Evolutionary conservation across 1,140 invertebrate species (phyloP), one percentile per base, ranked within the genome.

Genomic region (Dreissena polymorpha): DNA sequence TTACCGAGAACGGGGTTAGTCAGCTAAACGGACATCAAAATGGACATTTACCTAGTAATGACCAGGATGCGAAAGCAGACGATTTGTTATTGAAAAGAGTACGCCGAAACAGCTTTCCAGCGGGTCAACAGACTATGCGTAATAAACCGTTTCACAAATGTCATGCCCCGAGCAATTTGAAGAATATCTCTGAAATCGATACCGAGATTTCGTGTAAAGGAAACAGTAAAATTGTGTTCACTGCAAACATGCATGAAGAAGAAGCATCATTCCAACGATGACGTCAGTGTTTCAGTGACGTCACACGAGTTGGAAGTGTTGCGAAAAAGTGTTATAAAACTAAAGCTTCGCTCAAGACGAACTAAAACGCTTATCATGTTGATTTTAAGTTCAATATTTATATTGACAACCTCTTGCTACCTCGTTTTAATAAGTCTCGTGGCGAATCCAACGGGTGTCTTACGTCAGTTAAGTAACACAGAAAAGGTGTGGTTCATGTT

Each of bases 401-500:
- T 73, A 18, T 21, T 73, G 49, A 73, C 71, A 23, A 73, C 21
- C 8, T 23, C 51, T 53, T 10, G 21, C 39, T 73, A 73, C n/a
- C 25, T 73, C n/a, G 49, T 73, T 10, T 50, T 73, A 7, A 49
- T 73, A 49, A 39, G 29, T 14, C 5, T 51, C 13, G 51, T 73
- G 16, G 71, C 71, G n/a, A 21, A 55, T 10, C n/a, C 39, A 14
- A 21, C 16, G 21, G 21, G 39, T 18, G 23, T 73, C 18, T 50
- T 73, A 13, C 39, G 27, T 21, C 39, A 53, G 8, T 27, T 73
- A 53, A 51, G 29, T n/a, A 23, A 73, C 49, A 53, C 14, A n/a
- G 39, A 73, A 50, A 73, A 73, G 21, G 71, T 73, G 49, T 21
- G 12, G 39, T 73, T 73, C 27, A 51, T 73, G 25, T 73, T 73